Percentiles rank a stretch among this genome's conserved stretches.
Conservation (phyloP, 2,797 vertebrate species). For the Bryconaethiops microstoma region DNA sequence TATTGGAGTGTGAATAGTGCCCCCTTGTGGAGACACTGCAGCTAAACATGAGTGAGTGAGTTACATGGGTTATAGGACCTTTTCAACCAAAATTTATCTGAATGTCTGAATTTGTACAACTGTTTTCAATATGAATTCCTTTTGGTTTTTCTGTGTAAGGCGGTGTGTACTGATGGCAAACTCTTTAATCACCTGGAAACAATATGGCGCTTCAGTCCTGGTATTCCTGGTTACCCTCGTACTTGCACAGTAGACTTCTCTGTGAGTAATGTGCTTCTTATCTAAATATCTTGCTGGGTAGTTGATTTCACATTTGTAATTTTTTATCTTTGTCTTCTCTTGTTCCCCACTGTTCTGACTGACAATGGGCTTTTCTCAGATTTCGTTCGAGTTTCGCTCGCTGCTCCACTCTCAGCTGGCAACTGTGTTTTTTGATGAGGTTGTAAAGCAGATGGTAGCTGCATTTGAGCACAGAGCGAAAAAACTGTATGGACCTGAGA, state of each 20-base stretch:
- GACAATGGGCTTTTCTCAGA: constrained; percentile 69
- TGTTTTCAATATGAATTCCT: background rate
- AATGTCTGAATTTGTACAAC: too few species aligned
- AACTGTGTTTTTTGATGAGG: constrained; percentile 94
- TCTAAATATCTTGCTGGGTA: background rate
- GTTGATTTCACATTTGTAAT: background rate
- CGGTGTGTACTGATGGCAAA: constrained; percentile 91
- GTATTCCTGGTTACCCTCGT: constrained; percentile 92
- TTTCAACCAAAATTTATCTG: too few species aligned
- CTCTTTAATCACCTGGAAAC: constrained; percentile 97
- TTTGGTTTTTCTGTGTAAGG: constrained; percentile 62
- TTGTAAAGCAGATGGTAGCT: constrained; percentile 93
- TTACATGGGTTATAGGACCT: too few species aligned
- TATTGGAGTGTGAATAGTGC: too few species aligned
- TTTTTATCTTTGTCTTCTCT: background rate
- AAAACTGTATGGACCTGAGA: constrained; percentile 89
- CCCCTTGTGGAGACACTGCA: too few species aligned
- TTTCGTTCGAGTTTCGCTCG: constrained; percentile 96
- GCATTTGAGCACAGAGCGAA: constrained; percentile 89
- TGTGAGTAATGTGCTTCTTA: constrained; percentile 73
- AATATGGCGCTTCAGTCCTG: constrained; percentile 95
- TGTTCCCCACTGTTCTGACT: background rate
- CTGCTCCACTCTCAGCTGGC: constrained; percentile 94
- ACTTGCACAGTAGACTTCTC: constrained; percentile 97
- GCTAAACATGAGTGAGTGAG: too few species aligned